Evolutionary conservation across 37 sponge, comb jelly and placozoan species (phyloP).

Genomic region (Lycopodina hypogea): DNA sequence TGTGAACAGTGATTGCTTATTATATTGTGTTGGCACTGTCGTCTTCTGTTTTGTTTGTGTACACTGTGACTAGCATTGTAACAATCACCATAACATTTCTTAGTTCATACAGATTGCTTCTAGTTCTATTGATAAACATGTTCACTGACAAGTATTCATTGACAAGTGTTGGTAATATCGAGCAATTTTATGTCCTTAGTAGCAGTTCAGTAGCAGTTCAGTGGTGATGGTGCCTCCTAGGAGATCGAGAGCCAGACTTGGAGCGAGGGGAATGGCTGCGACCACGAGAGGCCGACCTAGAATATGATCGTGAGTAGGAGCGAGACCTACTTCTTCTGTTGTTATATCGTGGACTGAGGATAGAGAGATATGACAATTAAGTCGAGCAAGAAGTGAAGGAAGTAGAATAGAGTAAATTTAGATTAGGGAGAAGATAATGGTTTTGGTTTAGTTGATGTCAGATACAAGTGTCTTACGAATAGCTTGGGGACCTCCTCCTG

Average conservation of each 20-base stretch:
- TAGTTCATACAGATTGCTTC: no score
- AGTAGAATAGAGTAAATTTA: background rate
- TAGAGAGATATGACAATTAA: background rate
- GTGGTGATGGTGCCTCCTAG: background rate
- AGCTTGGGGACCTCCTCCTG: conserved; percentile 5
- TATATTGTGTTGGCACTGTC: no score
- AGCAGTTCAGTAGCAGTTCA: no score
- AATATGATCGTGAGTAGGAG: conserved; percentile 28
- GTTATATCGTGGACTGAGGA: background rate
- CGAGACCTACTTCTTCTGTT: conserved; percentile 8
- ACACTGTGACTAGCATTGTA: no score
- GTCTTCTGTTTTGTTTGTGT: no score
- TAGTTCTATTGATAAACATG: no score
- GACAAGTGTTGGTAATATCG: no score
- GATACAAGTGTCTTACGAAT: background rate
- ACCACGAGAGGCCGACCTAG: background rate
- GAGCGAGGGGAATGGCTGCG: conserved; percentile 8
- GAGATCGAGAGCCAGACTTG: conserved; percentile 32
- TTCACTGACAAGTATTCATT: no score
- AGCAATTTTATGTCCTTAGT: no score
- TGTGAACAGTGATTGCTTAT: no score
- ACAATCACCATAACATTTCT: no score
- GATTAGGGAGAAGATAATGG: background rate
- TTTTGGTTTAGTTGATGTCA: no score
- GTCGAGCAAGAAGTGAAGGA: background rate